A percentile compares a stretch with the other conserved stretches of the same genome.
phyloP scores from a whole-genome alignment of 1,140 invertebrate genomes.

The Trissolcus basalis region DNA sequence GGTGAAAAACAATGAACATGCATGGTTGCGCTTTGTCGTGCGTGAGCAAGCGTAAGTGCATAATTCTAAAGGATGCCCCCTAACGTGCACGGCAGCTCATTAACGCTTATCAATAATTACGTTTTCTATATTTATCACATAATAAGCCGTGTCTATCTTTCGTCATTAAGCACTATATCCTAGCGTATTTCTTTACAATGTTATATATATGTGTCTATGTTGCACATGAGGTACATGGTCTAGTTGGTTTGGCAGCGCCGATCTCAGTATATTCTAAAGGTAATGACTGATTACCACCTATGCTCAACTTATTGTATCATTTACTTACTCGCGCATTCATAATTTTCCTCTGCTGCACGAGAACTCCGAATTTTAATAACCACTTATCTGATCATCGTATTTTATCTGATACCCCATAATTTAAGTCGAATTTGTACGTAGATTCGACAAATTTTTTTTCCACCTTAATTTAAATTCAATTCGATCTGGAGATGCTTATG shows the following conservation, averaged over 20 bases:
- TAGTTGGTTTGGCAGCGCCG: slow-evolving; percentile 43
- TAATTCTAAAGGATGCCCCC: slow-evolving; percentile 60
- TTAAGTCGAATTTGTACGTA: slow-evolving; percentile 34
- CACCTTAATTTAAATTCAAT: too few relatives aligned
- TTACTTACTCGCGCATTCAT: slow-evolving; percentile 24
- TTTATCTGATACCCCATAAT: slow-evolving; percentile 41
- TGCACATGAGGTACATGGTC: slow-evolving; percentile 52
- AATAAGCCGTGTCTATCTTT: slow-evolving; percentile 57
- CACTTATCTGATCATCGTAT: slow-evolving; percentile 32
- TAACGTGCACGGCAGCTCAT: slow-evolving; percentile 59
- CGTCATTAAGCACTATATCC: slow-evolving; percentile 52
- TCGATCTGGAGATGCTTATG: background rate
- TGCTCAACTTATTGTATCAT: slow-evolving; percentile 40
- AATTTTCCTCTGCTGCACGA: slow-evolving; percentile 36
- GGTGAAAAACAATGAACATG: slow-evolving; percentile 57
- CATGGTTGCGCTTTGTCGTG: slow-evolving; percentile 61
- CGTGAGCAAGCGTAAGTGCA: slow-evolving; percentile 64
- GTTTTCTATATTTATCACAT: slow-evolving; percentile 60
- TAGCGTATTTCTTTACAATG: slow-evolving; percentile 33
- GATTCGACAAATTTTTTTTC: slow-evolving; percentile 37
- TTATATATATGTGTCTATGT: slow-evolving; percentile 42
- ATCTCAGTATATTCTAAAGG: slow-evolving; percentile 36
- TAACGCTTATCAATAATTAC: slow-evolving; percentile 63
- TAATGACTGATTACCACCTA: slow-evolving; percentile 44
- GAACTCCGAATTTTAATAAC: slow-evolving; percentile 60